Percentiles rank a stretch among this genome's conserved stretches.
Conservation (phyloP, 2,888 invertebrate genomes). For the Acheta domesticus region DNA sequence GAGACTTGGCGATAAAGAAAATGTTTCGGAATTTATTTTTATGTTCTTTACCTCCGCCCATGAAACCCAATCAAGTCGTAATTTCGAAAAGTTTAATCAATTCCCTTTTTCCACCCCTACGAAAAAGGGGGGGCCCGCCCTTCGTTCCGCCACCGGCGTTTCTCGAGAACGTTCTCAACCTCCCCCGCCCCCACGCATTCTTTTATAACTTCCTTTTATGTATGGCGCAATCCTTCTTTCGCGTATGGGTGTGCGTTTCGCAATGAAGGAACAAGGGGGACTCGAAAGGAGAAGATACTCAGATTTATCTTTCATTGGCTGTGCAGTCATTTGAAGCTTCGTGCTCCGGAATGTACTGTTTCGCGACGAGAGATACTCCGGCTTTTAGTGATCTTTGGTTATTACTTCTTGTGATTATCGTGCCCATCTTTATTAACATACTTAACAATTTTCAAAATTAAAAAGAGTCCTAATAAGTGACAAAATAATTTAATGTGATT, state of each 20-base stretch:
- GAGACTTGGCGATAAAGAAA: slow-evolving; percentile 20
- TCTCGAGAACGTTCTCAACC: slow-evolving; percentile 9
- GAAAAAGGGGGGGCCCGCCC: neutral
- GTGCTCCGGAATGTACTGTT: neutral
- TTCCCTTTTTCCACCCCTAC: slow-evolving; percentile 25
- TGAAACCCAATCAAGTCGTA: slow-evolving; percentile 37
- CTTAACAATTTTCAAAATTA: no score
- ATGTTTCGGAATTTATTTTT: slow-evolving; percentile 36
- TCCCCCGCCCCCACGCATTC: slow-evolving; percentile 24
- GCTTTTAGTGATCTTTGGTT: no score
- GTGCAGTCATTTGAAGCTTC: neutral
- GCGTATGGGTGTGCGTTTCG: neutral
- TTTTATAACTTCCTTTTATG: slow-evolving; percentile 34
- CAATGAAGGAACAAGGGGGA: neutral
- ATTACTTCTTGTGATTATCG: no score
- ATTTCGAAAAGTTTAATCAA: slow-evolving; percentile 36
- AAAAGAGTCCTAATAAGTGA: no score
- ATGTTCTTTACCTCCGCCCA: slow-evolving; percentile 37
- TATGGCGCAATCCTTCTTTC: slow-evolving; percentile 22
- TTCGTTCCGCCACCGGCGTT: neutral
- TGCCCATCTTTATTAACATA: no score
- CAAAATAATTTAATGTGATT: no score
- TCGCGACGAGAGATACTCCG: no score
- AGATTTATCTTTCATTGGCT: neutral
- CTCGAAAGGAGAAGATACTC: neutral